A percentile compares a stretch with the other conserved stretches of the same genome.
Evolutionary conservation across 2,113 vertebrate genomes (phyloP).

Genomic region (Elanus axillaris): DNA sequence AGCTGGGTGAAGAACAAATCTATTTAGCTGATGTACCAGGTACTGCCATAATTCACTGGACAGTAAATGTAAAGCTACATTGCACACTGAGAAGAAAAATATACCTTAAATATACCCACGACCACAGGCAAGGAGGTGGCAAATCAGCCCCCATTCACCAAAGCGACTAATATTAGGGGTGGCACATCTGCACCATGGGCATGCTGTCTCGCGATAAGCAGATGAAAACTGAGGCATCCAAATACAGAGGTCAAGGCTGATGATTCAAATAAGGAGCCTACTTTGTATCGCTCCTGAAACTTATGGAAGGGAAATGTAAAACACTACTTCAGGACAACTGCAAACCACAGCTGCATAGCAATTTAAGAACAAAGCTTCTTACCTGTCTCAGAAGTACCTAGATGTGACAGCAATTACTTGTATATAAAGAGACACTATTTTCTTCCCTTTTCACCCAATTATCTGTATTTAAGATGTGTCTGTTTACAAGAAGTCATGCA

Average conservation of each 20-base stretch:
- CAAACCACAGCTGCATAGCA: not conserved
- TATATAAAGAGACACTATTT: not conserved
- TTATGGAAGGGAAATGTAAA: not conserved
- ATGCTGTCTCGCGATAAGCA: not conserved
- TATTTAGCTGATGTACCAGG: not conserved
- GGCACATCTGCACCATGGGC: not conserved
- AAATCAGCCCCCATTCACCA: not conserved
- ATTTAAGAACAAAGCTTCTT: not conserved
- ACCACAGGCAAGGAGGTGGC: not conserved
- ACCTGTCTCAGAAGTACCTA: not conserved
- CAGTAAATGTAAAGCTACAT: not conserved
- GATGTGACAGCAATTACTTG: not conserved
- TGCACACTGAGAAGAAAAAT: not conserved
- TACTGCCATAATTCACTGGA: not conserved
- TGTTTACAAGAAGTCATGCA: not conserved
- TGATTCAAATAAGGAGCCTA: not conserved
- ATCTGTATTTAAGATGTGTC: not conserved
- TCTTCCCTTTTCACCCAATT: not conserved
- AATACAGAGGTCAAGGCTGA: not conserved
- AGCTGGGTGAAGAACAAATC: not conserved
- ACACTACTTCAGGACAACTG: not conserved
- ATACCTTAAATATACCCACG: not conserved
- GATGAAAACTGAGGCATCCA: not conserved
- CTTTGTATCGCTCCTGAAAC: not conserved
- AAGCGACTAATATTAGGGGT: rapidly evolving